Conservation (phyloP, 1,140 invertebrate species). For the Trichonephila clavata region DNA sequence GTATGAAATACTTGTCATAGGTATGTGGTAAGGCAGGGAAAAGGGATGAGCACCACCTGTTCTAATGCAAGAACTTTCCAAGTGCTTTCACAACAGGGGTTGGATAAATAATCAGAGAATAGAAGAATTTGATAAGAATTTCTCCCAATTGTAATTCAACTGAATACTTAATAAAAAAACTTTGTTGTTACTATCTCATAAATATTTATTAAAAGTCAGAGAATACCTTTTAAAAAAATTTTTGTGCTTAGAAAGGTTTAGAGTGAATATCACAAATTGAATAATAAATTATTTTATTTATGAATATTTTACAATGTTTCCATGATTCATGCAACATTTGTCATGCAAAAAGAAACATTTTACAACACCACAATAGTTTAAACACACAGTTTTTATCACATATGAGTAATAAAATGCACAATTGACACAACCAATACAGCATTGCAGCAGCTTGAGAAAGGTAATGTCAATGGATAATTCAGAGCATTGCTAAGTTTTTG, state of each 20-base stretch:
- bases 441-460: not conserved
- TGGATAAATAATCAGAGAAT: too few relatives aligned
- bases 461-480: not conserved
- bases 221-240: too few relatives aligned
- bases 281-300: slow-evolving; percentile 36
- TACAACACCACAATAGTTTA: slow-evolving; percentile 21
- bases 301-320: slow-evolving; percentile 28
- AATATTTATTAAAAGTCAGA: too few relatives aligned
- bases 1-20: too few relatives aligned
- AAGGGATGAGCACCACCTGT: too few relatives aligned
- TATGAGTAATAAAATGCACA: slow-evolving; percentile 15
- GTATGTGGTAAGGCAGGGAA: too few relatives aligned
- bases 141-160: too few relatives aligned
- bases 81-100: too few relatives aligned
- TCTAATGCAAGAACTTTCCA: too few relatives aligned
- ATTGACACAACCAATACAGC: not conserved
- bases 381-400: not conserved
- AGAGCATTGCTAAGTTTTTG: not conserved
- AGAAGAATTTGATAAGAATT: too few relatives aligned
- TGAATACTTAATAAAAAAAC: too few relatives aligned
- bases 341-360: slow-evolving; percentile 34
- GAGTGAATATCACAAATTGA: not conserved
- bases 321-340: slow-evolving; percentile 9
- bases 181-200: too few relatives aligned
- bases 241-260: not conserved